Conservation (phyloP, 1,140 invertebrate species). For the Parapsyche elsis region DNA sequence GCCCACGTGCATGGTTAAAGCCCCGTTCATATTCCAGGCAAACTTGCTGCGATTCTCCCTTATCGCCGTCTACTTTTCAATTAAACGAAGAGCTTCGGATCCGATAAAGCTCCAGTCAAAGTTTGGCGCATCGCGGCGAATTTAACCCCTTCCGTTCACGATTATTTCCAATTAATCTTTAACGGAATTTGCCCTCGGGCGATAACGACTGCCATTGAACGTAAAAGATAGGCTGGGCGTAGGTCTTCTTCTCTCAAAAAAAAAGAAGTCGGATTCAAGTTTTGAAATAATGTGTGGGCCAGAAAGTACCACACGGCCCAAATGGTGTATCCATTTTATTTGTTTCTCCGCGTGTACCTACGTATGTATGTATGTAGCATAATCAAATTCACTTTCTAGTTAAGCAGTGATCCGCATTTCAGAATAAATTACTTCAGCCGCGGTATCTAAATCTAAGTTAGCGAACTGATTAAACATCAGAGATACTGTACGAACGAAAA, state of each 20-base stretch:
- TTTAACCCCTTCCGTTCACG: not conserved
- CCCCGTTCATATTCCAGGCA: too few relatives aligned
- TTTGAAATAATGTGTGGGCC: not conserved
- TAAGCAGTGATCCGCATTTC: not conserved
- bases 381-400: constrained; percentile 24
- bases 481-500: too few relatives aligned
- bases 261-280: not conserved
- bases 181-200: not conserved
- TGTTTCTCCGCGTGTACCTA: too few relatives aligned
- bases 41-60: too few relatives aligned
- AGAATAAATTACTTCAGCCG: not conserved
- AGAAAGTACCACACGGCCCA: not conserved
- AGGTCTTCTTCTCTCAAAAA: not conserved
- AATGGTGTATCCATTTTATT: not conserved
- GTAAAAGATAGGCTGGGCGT: constrained; percentile 1
- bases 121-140: not conserved
- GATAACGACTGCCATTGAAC: not conserved
- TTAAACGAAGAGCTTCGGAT: too few relatives aligned
- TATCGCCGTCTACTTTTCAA: too few relatives aligned
- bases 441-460: too few relatives aligned
- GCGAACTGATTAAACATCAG: too few relatives aligned
- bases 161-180: not conserved
- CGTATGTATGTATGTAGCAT: not conserved
- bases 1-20: not conserved
- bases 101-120: too few relatives aligned